Evolutionary conservation across 23 tunicate genomes (phyloP).

Genomic region (Oikopleura albicans): DNA sequence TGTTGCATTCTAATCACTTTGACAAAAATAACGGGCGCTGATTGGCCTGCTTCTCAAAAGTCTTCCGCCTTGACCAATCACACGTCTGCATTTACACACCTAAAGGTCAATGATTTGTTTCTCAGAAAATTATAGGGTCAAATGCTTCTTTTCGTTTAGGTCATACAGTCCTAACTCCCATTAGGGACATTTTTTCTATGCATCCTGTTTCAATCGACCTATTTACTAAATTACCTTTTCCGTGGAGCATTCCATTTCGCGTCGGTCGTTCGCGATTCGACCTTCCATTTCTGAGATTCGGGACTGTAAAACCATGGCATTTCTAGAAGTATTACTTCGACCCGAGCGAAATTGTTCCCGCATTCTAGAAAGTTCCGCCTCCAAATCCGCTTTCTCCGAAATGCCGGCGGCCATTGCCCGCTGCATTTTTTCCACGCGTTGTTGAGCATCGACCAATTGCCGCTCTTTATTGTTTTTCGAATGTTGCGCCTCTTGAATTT

Average conservation of each 20-base stretch:
- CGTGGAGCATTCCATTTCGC: neutral
- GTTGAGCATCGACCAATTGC: neutral
- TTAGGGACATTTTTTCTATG: too few species aligned
- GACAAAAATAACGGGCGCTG: too few species aligned
- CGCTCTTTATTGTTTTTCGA: neutral
- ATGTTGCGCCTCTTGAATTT: slow-evolving; percentile 11
- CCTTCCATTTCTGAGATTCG: neutral
- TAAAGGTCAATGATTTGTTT: too few species aligned
- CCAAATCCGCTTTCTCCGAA: neutral
- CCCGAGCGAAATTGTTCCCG: slow-evolving; percentile 1
- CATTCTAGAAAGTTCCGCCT: neutral
- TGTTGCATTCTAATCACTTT: too few species aligned
- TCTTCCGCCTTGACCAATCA: too few species aligned
- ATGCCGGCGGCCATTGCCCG: neutral
- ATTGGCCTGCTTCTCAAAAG: too few species aligned
- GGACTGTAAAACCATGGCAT: neutral
- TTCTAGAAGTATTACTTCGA: neutral
- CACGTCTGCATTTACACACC: too few species aligned
- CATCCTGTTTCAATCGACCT: too few species aligned
- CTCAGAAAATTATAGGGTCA: too few species aligned
- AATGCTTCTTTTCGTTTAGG: too few species aligned
- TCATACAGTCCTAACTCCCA: too few species aligned
- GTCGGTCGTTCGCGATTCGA: neutral
- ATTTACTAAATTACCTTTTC: slow-evolving; percentile 9
- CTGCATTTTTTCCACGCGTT: slow-evolving; percentile 8